Evolutionary conservation across 1,140 invertebrate species (phyloP), one percentile per base, ranked within the genome.

Genomic region (Nylanderia fulva): DNA sequence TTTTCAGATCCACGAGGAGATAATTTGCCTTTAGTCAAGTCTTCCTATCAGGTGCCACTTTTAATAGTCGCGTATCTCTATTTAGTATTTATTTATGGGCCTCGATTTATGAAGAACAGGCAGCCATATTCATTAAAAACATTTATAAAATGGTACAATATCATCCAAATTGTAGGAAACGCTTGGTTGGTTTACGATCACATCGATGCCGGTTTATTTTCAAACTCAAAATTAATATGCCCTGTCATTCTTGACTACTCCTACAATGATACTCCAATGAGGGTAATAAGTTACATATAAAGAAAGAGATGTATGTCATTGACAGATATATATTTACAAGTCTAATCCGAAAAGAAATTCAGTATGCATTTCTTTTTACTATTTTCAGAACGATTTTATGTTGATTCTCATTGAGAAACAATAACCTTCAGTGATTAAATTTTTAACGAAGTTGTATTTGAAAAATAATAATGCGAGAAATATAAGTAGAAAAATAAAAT

Each of bases 121-220:
- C 92, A 96, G 90, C 95, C 97, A 52, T 96, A 96, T 86, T 92
- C 95, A n/a, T 92, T 97, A 18, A 95, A 96, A 87, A 92, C 87
- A 33, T 87, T 96, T 29, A 95, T 97, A 45, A 92, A 95, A 58
- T 91, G 93, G 24, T 97, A 97, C 90, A 97, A 97, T 90, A 90
- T 96, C 27, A 93, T 95, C 87, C 95, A 97, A 92, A 94, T 96
- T 7, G 8, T 96, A 27, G 87, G 93, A 36, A 96, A 96, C 91
- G 86, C 90, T 2, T 94, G 91, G 45, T 90, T 96, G 60, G 94
- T 95, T 61, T 94, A 95, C 52, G 88, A 90, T 45, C 91, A 95
- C 33, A 42, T 84, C 21, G 66, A 64, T 1, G 48, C 52, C 1
- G 92, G 90, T 36, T 90, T 91, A 89, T 64, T 91, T 6, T 80